Percentiles rank a stretch among this genome's conserved stretches.
Conservation (phyloP, 2,888 invertebrate species). For the Trachelus stipa region DNA sequence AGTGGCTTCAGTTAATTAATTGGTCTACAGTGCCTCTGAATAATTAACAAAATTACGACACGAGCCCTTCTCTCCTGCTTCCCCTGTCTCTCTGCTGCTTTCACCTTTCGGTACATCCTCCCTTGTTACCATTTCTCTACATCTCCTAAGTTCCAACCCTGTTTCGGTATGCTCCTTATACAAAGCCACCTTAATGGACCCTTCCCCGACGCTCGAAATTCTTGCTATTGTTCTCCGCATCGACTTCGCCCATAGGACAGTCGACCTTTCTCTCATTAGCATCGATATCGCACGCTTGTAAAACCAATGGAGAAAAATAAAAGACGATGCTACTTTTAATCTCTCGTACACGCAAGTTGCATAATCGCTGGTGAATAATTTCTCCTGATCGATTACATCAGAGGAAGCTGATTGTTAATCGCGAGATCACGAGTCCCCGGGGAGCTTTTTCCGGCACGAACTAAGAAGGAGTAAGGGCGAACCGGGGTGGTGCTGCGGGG, state of each 20-base stretch:
- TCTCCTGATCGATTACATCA: not conserved
- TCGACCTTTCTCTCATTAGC: not conserved
- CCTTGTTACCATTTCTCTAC: constrained; percentile 13
- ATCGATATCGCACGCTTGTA: not conserved
- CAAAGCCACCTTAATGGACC: constrained; percentile 50
- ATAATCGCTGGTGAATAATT: not conserved
- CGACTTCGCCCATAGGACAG: not conserved
- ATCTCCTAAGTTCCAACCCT: constrained; percentile 30
- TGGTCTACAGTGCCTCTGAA: constrained; percentile 40
- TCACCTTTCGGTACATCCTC: constrained; percentile 16
- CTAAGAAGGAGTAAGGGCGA: not conserved
- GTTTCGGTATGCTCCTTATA: constrained; percentile 37
- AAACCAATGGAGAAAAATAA: not conserved
- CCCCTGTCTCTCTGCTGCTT: constrained; percentile 23
- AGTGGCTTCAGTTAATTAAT: constrained; percentile 52
- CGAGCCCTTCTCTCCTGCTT: constrained; percentile 15
- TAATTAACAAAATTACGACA: constrained; percentile 55
- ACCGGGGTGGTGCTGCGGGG: not conserved
- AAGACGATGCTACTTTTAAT: not conserved
- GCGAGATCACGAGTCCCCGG: not conserved
- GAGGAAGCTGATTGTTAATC: not conserved
- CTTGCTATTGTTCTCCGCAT: constrained; percentile 36
- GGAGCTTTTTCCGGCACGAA: not conserved
- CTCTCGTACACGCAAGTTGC: not conserved
- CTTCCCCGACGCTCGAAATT: constrained; percentile 33